These are phyloP conservation scores for Melanocharis versteri DNA, from an alignment of 2,113 vertebrate species.

Conservation along the genomic window DNA sequence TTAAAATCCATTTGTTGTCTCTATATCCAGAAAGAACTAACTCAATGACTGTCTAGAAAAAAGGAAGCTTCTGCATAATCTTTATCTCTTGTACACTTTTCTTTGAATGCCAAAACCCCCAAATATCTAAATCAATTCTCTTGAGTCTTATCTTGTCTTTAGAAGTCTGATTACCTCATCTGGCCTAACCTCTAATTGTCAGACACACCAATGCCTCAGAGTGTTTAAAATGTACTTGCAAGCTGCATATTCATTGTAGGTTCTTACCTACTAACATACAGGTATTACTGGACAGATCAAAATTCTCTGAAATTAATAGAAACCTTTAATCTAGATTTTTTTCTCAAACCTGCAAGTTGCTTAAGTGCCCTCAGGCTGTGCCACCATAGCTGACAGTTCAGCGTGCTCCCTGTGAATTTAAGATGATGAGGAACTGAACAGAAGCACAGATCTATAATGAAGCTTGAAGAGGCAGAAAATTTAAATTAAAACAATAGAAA, in stretches of 20 bases:
- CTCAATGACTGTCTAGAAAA: neutral
- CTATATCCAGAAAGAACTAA: neutral
- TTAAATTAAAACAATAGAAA: neutral
- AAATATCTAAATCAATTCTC: neutral
- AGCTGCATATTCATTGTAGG: fast-evolving
- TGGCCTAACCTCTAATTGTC: neutral
- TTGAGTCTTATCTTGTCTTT: neutral
- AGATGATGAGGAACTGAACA: neutral
- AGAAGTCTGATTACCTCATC: neutral
- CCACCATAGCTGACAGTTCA: neutral
- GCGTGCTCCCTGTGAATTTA: neutral
- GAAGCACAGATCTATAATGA: neutral
- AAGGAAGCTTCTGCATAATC: neutral
- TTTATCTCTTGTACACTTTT: neutral
- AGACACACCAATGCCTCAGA: neutral
- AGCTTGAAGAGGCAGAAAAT: neutral
- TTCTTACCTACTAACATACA: neutral
- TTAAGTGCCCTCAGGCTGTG: neutral
- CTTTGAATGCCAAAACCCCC: neutral
- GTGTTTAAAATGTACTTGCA: neutral
- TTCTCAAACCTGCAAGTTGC: neutral
- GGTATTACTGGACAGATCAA: neutral
- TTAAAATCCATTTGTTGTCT: fast-evolving
- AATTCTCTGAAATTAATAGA: neutral
- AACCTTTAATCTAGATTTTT: neutral